These are phyloP conservation scores for Emydocephalus ijimae DNA, from an alignment of 2,113 vertebrate species.

Conservation along the genomic window DNA sequence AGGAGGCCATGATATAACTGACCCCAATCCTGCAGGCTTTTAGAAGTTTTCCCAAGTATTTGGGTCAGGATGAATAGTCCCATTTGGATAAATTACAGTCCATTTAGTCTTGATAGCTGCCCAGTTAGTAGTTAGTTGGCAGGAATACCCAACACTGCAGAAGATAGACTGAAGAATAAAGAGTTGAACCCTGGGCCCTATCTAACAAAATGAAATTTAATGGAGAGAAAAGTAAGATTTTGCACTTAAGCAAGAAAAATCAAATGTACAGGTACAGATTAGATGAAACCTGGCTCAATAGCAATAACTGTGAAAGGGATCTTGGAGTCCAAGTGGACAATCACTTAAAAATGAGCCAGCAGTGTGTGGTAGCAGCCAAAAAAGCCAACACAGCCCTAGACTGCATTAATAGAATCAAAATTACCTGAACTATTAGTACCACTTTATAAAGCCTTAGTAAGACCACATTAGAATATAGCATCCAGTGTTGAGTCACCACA, in stretches of 20 bases:
- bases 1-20: neutral
- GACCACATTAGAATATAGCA: neutral
- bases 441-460: neutral
- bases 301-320: neutral
- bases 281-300: neutral
- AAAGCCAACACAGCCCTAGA: neutral
- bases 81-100: neutral
- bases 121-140: neutral
- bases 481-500: neutral
- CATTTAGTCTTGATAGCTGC: neutral
- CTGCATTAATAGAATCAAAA: neutral
- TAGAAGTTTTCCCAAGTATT: neutral
- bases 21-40: neutral
- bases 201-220: neutral
- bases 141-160: neutral
- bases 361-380: neutral
- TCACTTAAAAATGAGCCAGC: neutral
- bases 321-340: neutral
- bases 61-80: neutral
- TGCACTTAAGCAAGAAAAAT: neutral
- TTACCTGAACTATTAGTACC: neutral
- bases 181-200: neutral
- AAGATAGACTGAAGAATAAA: neutral
- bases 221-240: neutral
- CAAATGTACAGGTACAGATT: neutral